Conservation (phyloP, 2,888 invertebrate genomes). For the Pheosia gnoma region DNA sequence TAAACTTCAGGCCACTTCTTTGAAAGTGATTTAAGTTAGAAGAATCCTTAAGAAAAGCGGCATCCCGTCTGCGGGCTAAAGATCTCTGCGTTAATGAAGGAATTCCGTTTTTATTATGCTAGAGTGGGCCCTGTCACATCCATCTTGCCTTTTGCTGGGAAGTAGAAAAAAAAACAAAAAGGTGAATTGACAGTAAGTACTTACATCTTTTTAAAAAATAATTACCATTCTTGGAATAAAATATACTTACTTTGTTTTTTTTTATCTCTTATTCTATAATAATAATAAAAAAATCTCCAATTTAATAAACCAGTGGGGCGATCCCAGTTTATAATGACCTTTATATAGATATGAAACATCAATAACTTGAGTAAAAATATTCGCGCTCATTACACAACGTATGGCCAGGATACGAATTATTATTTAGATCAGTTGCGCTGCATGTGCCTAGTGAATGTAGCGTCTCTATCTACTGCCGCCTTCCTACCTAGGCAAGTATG, state of each 20-base stretch:
- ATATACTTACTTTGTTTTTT: background rate
- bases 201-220: background rate
- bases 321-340: too few relatives aligned
- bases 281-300: too few relatives aligned
- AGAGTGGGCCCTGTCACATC: slow-evolving; percentile 59
- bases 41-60: slow-evolving; percentile 46
- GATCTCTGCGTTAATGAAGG: slow-evolving; percentile 63
- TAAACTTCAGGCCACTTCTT: slow-evolving; percentile 45
- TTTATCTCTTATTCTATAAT: too few relatives aligned
- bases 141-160: slow-evolving; percentile 50
- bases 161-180: slow-evolving; percentile 38
- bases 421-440: too few relatives aligned
- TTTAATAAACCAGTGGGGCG: too few relatives aligned
- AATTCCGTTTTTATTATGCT: slow-evolving; percentile 67
- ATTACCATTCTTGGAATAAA: background rate
- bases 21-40: slow-evolving; percentile 52
- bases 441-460: too few relatives aligned
- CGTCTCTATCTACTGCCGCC: too few relatives aligned
- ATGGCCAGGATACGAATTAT: too few relatives aligned
- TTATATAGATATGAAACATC: too few relatives aligned
- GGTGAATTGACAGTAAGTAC: slow-evolving; percentile 34
- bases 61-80: slow-evolving; percentile 32
- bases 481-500: too few relatives aligned
- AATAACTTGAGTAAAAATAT: too few relatives aligned
- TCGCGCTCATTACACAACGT: too few relatives aligned